phyloP scores from a whole-genome alignment of 2,113 vertebrate species.

The Heterocephalus glaber region DNA sequence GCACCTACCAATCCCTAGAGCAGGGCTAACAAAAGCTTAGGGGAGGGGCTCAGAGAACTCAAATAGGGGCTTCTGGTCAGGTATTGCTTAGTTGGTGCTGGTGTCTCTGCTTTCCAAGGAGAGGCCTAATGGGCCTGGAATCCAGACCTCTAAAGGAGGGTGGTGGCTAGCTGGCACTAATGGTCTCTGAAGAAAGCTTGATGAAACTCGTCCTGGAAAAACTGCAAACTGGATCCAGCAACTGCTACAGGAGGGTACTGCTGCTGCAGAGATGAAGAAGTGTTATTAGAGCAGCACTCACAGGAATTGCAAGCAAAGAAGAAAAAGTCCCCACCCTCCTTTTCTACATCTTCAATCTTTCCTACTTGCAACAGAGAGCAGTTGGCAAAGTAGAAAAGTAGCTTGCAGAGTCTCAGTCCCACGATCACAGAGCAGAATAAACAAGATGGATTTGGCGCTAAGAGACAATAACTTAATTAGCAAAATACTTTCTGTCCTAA shows the following conservation, averaged over 20 bases:
- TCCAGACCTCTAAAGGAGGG: not conserved
- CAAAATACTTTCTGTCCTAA: constrained; percentile 16
- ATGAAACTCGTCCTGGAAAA: not conserved
- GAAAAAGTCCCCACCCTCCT: not conserved
- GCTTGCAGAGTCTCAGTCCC: not conserved
- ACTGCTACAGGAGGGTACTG: not conserved
- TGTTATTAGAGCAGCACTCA: not conserved
- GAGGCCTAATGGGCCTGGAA: not conserved
- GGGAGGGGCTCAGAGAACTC: not conserved
- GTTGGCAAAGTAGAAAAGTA: not conserved
- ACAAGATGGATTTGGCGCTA: not conserved
- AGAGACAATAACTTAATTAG: not conserved
- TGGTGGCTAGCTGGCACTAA: not conserved
- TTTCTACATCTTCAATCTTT: not conserved
- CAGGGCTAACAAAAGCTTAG: not conserved
- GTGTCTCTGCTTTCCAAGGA: not conserved
- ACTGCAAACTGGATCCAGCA: not conserved
- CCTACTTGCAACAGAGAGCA: not conserved
- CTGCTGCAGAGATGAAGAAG: not conserved
- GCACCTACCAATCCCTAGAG: not conserved
- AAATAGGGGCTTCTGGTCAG: not conserved
- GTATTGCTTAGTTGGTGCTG: not conserved
- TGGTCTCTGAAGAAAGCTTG: not conserved
- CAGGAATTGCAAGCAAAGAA: not conserved
- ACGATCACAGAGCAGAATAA: not conserved